A percentile compares a stretch with the other conserved stretches of the same genome.
These are phyloP conservation scores for Todiramphus saurophagus DNA, from an alignment of 2,113 vertebrate species.

Conservation along the genomic window DNA sequence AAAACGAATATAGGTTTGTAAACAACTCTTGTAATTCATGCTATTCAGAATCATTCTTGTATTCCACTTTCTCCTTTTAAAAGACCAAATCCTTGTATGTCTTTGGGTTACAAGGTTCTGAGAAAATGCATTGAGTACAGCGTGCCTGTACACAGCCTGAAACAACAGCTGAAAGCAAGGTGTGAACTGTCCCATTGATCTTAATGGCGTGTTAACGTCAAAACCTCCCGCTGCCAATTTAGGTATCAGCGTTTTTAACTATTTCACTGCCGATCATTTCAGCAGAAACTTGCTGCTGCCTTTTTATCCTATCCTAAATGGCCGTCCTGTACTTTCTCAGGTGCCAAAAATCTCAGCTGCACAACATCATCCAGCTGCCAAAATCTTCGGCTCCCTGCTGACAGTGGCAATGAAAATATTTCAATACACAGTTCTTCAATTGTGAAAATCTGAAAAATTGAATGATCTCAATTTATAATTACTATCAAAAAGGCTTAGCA, in stretches of 20 bases:
- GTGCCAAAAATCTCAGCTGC: constrained; percentile 58
- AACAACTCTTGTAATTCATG: neutral
- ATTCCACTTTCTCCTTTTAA: neutral
- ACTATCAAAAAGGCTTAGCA: neutral
- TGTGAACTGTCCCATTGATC: constrained; percentile 38
- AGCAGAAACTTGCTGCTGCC: neutral
- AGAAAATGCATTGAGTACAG: neutral
- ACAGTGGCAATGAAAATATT: neutral
- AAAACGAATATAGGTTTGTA: neutral
- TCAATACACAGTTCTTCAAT: neutral
- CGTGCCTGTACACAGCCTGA: neutral
- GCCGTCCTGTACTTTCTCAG: neutral
- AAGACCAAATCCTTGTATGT: neutral
- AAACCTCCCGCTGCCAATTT: constrained; percentile 1
- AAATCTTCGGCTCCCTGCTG: constrained; percentile 23
- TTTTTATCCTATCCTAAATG: neutral
- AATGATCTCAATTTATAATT: neutral
- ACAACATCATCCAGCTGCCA: neutral
- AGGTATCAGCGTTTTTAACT: constrained; percentile 31
- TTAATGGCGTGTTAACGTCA: neutral
- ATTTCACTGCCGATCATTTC: neutral
- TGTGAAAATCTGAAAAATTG: neutral
- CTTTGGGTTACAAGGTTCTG: neutral
- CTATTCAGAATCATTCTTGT: neutral
- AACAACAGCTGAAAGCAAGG: constrained; percentile 19